These are phyloP conservation scores for Cettia cetti DNA, from an alignment of 2,113 vertebrate genomes.

Conservation along the genomic window DNA sequence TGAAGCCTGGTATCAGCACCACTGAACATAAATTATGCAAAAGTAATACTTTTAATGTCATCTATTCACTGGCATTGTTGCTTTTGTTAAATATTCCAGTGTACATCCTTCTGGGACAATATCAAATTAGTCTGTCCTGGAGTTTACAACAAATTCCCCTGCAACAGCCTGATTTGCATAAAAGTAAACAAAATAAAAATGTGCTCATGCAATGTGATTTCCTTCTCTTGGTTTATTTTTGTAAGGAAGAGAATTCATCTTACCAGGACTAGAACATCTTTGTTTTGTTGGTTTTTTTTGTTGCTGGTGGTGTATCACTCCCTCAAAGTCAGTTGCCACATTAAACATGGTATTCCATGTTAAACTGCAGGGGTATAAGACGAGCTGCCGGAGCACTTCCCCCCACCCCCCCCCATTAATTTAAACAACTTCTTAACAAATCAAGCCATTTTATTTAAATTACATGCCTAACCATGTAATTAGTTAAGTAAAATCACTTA, in stretches of 20 bases:
- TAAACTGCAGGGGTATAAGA: background rate
- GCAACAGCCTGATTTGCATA: conserved; percentile 52
- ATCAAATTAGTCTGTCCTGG: conserved; percentile 76
- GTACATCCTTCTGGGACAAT: conserved; percentile 77
- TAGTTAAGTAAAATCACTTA: conserved; percentile 52
- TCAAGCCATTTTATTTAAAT: conserved; percentile 15
- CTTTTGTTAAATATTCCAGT: conserved; percentile 83
- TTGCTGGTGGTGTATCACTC: background rate
- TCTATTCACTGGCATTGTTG: conserved; percentile 67
- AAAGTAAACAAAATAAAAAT: background rate
- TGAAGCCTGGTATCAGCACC: conserved; percentile 66
- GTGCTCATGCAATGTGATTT: background rate
- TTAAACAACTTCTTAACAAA: conserved; percentile 52
- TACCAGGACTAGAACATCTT: background rate
- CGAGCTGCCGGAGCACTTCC: background rate
- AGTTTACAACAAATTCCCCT: conserved; percentile 66
- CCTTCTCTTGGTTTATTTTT: background rate
- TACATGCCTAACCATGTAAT: conserved; percentile 7
- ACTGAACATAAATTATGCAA: conserved; percentile 81
- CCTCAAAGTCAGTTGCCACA: background rate
- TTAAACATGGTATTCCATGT: background rate
- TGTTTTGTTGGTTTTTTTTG: background rate
- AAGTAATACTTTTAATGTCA: conserved; percentile 74
- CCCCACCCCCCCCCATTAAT: background rate
- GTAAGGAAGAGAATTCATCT: background rate